Evolutionary conservation across 2,797 vertebrate genomes (phyloP), one percentile per base, ranked within the genome.

Genomic region (Amblyopsis hoosieri): DNA sequence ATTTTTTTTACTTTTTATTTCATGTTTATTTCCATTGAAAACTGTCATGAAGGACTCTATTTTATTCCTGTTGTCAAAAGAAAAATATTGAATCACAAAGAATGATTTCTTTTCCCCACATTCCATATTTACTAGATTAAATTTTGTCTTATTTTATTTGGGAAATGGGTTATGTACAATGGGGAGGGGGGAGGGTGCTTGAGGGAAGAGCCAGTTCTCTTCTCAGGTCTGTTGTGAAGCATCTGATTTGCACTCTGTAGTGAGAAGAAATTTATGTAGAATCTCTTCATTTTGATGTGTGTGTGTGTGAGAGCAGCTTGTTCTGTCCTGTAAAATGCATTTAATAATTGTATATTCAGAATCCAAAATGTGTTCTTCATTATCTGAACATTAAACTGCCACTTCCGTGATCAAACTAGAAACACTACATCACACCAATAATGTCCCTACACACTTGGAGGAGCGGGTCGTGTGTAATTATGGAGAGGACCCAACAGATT

Each of bases 191-290:
- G 15, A 71, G 81, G 42, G 42, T 11, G 90, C 91, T 91, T 92
- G 69, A 82, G 80, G 62, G 82, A 89, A 87, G 84, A 87, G 79
- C 83, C 68, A 88, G 84, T 86, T 63, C 81, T 88, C 85, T 86
- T 92, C 92, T 80, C 75, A 85, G 82, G 87, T 94, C 92, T 94
- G 67, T 95, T 92, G 93, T 96, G 93, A 95, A 96, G 93, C 94
- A 94, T 94, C 93, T 94, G 92, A 96, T 97, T 98, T 99, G 96
- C 96, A 98, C 95, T 98, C 96, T 95, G 89, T 97, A 96, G 94
- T 94, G 92, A 95, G 94, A 95, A 94, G 86, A 92, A 93, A 94
- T 93, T 94, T 93, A 94, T 96, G 95, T 93, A 92, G 93, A 95
- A 84, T 90, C 89, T 96, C 90, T 93, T 91, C 76, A 93, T 90